phyloP scores from a whole-genome alignment of 2,113 vertebrate species.

The Oncorhynchus nerka region DNA sequence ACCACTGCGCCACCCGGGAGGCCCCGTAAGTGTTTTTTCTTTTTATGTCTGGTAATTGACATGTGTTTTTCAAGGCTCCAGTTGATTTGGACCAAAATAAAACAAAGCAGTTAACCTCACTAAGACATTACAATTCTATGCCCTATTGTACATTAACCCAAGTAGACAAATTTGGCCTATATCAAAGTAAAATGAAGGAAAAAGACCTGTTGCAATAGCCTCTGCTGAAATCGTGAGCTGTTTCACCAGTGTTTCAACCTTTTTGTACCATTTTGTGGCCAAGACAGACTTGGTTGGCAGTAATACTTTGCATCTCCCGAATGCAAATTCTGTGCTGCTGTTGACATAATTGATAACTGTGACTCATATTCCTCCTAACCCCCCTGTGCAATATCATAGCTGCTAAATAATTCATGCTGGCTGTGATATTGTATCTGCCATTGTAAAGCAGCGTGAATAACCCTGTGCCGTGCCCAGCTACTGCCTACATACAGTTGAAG shows the following conservation, averaged over 20 bases:
- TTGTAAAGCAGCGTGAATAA: slow-evolving; percentile 17
- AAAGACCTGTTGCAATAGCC: not conserved
- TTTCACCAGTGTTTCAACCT: not conserved
- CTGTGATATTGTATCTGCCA: slow-evolving; percentile 45
- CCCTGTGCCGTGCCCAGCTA: not conserved
- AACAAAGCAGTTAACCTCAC: not conserved
- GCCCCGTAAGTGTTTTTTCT: not conserved
- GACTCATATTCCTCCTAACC: slow-evolving; percentile 38
- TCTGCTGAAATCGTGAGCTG: not conserved
- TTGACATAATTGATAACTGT: slow-evolving; percentile 48
- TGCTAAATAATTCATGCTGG: slow-evolving; percentile 60
- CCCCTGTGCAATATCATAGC: slow-evolving; percentile 48
- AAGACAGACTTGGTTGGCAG: slow-evolving; percentile 5
- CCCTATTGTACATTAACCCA: slow-evolving; percentile 6
- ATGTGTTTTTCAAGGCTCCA: slow-evolving; percentile 7
- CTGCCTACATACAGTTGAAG: not conserved
- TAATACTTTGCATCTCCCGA: slow-evolving; percentile 32
- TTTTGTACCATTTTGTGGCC: not conserved
- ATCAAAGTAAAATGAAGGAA: not conserved
- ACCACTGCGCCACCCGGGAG: no score
- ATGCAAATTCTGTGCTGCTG: slow-evolving; percentile 15
- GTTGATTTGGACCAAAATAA: slow-evolving; percentile 8
- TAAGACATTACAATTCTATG: slow-evolving; percentile 5
- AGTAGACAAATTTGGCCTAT: not conserved
- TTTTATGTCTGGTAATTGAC: not conserved